phyloP scores from a whole-genome alignment of 2,113 vertebrate genomes.

The Tetrao urogallus region DNA sequence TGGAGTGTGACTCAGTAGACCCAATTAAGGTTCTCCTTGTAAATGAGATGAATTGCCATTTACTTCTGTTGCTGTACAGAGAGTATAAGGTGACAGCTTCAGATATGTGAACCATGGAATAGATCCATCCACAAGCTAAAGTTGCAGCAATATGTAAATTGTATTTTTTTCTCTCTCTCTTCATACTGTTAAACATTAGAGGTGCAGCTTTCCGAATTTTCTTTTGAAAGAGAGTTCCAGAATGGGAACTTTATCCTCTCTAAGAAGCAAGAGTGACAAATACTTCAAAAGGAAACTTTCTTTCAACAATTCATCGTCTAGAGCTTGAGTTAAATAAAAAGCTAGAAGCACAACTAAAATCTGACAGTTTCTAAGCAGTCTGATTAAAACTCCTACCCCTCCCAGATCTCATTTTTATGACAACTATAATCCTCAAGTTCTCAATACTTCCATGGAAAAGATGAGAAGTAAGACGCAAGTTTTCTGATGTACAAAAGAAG shows the following conservation, averaged over 20 bases:
- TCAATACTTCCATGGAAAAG: neutral
- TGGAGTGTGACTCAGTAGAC: neutral
- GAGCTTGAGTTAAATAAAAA: slow-evolving; percentile 51
- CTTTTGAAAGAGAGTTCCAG: neutral
- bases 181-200: neutral
- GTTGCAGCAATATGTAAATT: neutral
- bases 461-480: neutral
- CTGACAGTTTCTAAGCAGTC: slow-evolving; percentile 1
- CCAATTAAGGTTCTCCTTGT: neutral
- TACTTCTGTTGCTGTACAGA: neutral
- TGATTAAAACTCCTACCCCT: slow-evolving; percentile 46
- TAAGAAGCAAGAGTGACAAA: slow-evolving; percentile 18
- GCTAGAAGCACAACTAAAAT: slow-evolving; percentile 43
- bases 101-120: neutral
- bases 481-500: slow-evolving; percentile 38
- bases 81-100: neutral
- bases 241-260: slow-evolving; percentile 10
- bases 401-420: slow-evolving; percentile 54
- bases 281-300: slow-evolving; percentile 51
- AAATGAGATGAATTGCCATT: neutral
- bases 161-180: neutral
- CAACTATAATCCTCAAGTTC: slow-evolving; percentile 42
- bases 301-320: slow-evolving; percentile 26
- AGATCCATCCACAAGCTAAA: neutral
- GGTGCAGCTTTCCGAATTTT: neutral